phyloP scores from a whole-genome alignment of 2,888 invertebrate genomes.

The Hypena proboscidalis region DNA sequence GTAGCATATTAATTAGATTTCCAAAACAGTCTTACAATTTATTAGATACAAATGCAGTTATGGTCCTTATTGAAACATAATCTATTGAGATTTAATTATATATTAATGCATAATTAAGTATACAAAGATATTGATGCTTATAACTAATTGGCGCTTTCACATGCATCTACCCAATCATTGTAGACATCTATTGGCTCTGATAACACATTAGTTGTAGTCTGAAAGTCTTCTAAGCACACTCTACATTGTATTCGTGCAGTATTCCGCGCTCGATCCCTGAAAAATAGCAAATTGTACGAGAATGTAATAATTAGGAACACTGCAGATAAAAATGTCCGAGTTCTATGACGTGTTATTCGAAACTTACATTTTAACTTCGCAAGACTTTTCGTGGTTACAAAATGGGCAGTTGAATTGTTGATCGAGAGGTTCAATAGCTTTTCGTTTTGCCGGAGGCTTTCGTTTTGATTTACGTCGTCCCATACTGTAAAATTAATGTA shows the following conservation, averaged over 20 bases:
- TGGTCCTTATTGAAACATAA: background rate
- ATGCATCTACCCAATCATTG: slow-evolving; percentile 99
- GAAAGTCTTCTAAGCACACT: slow-evolving; percentile 98
- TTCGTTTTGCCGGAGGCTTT: slow-evolving; percentile 98
- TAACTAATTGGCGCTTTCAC: slow-evolving; percentile 93
- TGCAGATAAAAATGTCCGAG: no score
- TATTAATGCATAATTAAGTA: slow-evolving; percentile 39
- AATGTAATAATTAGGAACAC: background rate
- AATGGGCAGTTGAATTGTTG: slow-evolving; percentile 99
- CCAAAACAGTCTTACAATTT: background rate
- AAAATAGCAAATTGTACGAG: slow-evolving; percentile 46
- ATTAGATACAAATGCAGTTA: slow-evolving; percentile 3
- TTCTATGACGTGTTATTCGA: no score
- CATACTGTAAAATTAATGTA: slow-evolving; percentile 90
- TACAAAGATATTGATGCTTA: slow-evolving; percentile 22
- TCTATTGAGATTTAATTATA: slow-evolving; percentile 21
- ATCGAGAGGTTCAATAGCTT: slow-evolving; percentile 96
- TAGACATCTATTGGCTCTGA: slow-evolving; percentile 99
- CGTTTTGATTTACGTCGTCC: slow-evolving; percentile 98
- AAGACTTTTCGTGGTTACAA: slow-evolving; percentile 99
- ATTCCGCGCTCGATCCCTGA: slow-evolving; percentile 97
- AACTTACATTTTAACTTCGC: slow-evolving; percentile 99
- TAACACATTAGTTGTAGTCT: slow-evolving; percentile 97
- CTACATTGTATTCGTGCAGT: slow-evolving; percentile 97
- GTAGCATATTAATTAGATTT: no score